A percentile compares a stretch with the other conserved stretches of the same genome.
phyloP scores from a whole-genome alignment of 2,888 invertebrate genomes.

The Phanerotoma sp. region DNA sequence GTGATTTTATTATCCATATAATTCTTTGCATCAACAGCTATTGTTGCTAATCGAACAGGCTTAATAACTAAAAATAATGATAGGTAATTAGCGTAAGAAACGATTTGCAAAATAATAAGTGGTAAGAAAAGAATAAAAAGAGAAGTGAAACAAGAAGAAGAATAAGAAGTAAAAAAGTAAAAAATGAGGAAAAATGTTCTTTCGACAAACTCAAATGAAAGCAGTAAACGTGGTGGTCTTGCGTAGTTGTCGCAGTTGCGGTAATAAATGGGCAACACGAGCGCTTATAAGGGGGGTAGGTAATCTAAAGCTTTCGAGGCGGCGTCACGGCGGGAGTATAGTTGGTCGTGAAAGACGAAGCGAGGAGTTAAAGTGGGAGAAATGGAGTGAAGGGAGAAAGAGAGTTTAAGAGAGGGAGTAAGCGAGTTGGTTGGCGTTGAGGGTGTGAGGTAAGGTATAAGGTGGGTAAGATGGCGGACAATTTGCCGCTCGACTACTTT shows the following conservation, averaged over 20 bases:
- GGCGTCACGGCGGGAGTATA: conserved; percentile 33
- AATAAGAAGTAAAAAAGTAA: too few species aligned
- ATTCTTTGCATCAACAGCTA: too few species aligned
- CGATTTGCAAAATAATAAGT: too few species aligned
- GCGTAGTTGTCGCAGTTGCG: conserved; percentile 28
- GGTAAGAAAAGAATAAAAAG: too few species aligned
- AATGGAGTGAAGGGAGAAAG: conserved; percentile 20
- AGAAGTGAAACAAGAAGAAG: too few species aligned
- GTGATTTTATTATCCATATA: too few species aligned
- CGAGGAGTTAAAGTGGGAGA: conserved; percentile 14
- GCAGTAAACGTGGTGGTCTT: conserved; percentile 35
- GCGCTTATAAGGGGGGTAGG: conserved; percentile 57
- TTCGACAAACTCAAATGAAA: not conserved
- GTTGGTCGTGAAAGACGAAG: conserved; percentile 27
- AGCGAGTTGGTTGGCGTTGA: conserved; percentile 23
- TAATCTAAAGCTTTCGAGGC: conserved; percentile 54
- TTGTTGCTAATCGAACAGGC: too few species aligned
- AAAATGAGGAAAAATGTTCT: not conserved
- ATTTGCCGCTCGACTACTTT: conserved; percentile 58
- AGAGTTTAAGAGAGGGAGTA: conserved; percentile 16
- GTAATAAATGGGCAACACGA: conserved; percentile 56
- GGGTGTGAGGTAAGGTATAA: conserved; percentile 55
- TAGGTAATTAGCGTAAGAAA: too few species aligned
- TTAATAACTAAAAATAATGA: too few species aligned
- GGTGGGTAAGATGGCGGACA: conserved; percentile 58